Conservation (phyloP, 2,888 invertebrate genomes). For the Cenopis cana region DNA sequence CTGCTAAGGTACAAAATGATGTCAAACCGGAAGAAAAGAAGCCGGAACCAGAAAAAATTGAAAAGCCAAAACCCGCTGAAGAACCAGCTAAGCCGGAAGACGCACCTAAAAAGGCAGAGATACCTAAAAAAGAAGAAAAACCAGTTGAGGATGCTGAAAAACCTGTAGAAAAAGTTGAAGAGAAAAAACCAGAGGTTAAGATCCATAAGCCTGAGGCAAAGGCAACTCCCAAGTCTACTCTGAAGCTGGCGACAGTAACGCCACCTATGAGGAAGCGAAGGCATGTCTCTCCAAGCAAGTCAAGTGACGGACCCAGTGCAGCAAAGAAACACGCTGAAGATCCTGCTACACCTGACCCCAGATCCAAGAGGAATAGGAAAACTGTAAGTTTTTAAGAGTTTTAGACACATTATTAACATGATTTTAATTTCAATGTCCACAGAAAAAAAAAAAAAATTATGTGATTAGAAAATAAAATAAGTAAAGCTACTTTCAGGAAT, state of each 20-base stretch:
- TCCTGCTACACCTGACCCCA: constrained; percentile 72
- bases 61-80: constrained; percentile 53
- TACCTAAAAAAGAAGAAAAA: constrained; percentile 65
- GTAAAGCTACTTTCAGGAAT: too few relatives aligned
- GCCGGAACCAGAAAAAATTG: constrained; percentile 49
- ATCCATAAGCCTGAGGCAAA: constrained; percentile 65
- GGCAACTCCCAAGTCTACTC: constrained; percentile 76
- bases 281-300: constrained; percentile 75
- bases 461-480: too few relatives aligned
- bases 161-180: constrained; percentile 54
- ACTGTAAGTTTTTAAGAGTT: constrained; percentile 62
- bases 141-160: constrained; percentile 61
- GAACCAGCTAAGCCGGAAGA: constrained; percentile 57
- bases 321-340: constrained; percentile 71
- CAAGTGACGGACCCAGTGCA: constrained; percentile 65
- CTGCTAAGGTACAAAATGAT: constrained; percentile 59
- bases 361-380: constrained; percentile 77
- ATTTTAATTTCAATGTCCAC: too few relatives aligned
- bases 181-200: constrained; percentile 59
- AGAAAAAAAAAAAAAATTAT: too few relatives aligned
- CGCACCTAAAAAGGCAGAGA: constrained; percentile 49
- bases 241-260: constrained; percentile 84
- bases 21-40: constrained; percentile 67
- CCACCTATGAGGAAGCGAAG: constrained; percentile 84
- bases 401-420: too few relatives aligned